Conservation (phyloP, 2,113 vertebrate genomes). For the Mohoua ochrocephala region DNA sequence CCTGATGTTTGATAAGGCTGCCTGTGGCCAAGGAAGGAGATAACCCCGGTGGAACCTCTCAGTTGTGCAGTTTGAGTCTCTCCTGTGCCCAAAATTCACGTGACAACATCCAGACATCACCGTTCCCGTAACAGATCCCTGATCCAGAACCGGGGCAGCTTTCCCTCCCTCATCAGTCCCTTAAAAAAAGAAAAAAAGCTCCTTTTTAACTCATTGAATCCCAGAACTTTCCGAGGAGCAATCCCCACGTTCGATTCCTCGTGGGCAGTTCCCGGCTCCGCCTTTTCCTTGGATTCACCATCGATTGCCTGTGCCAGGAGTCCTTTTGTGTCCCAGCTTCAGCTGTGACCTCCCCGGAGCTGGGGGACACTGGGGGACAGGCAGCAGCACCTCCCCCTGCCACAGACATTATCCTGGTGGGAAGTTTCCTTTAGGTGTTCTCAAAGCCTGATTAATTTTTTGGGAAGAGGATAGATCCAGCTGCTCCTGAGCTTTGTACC, state of each 20-base stretch:
- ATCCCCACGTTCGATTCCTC: not conserved
- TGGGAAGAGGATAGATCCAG: not conserved
- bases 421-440: not conserved
- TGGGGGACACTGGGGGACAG: no score
- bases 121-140: accelerated
- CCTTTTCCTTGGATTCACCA: not conserved
- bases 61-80: not conserved
- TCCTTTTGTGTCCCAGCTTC: not conserved
- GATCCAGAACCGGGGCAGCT: not conserved
- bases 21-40: not conserved
- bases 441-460: not conserved
- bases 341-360: not conserved
- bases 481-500: not conserved
- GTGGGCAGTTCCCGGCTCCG: not conserved
- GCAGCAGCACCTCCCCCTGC: not conserved
- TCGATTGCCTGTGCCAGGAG: not conserved
- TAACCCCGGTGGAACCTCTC: not conserved
- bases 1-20: accelerated
- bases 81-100: accelerated
- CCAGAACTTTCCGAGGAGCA: not conserved
- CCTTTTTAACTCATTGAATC: not conserved
- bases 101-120: not conserved
- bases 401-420: not conserved
- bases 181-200: not conserved
- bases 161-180: not conserved